Evolutionary conservation across 2,113 vertebrate genomes (phyloP).

Genomic region (Sitta europaea): DNA sequence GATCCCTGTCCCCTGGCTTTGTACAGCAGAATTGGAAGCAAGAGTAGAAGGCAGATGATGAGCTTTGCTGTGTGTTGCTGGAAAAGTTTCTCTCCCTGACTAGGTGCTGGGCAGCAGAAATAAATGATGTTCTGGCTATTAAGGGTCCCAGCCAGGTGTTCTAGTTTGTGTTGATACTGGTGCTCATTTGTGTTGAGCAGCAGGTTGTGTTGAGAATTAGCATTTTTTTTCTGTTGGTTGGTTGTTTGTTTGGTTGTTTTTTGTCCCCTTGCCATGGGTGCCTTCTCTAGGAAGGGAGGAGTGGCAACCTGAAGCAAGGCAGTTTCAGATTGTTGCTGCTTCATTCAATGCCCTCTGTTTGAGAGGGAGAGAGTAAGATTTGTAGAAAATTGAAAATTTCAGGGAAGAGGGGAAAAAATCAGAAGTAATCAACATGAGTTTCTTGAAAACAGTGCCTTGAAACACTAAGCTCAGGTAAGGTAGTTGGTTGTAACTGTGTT

Average conservation of each 20-base stretch:
- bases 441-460: background rate
- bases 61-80: background rate
- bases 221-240: background rate
- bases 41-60: background rate
- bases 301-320: rapidly evolving
- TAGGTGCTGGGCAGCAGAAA: background rate
- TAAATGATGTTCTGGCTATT: background rate
- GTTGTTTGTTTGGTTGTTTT: no score
- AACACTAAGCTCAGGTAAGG: background rate
- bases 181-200: background rate
- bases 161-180: background rate
- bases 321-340: background rate
- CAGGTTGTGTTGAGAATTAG: background rate
- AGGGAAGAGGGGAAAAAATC: background rate
- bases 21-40: background rate
- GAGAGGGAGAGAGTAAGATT: no score
- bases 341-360: rapidly evolving
- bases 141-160: background rate
- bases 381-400: background rate
- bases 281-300: background rate
- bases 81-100: background rate
- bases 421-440: background rate
- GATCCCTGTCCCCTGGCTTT: background rate
- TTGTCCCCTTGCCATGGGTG: background rate
- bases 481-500: background rate